Percentiles rank a stretch among this genome's conserved stretches.
Evolutionary conservation across 2,888 invertebrate species (phyloP).

Genomic region (Philereme vetulata): DNA sequence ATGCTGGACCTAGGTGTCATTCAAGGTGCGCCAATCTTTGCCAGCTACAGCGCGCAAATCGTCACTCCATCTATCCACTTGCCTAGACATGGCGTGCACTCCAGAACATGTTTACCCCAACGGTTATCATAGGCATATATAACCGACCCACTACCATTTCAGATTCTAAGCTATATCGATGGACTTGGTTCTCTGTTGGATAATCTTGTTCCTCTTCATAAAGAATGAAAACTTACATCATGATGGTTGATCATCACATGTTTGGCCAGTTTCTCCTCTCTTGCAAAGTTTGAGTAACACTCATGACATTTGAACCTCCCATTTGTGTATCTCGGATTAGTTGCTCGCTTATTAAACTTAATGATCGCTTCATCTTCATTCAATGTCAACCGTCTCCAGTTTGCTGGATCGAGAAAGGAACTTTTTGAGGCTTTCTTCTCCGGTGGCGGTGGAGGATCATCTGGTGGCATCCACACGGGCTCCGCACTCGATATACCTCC

Average conservation of each 20-base stretch:
- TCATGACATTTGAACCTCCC: slow-evolving; percentile 60
- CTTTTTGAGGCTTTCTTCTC: slow-evolving; percentile 33
- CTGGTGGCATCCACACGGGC: slow-evolving; percentile 33
- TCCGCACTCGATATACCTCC: slow-evolving; percentile 25
- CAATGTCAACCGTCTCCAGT: slow-evolving; percentile 63
- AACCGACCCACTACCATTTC: too few species aligned
- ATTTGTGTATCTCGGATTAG: slow-evolving; percentile 55
- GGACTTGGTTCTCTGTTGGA: too few species aligned
- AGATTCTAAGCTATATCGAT: too few species aligned
- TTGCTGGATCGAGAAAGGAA: slow-evolving; percentile 47
- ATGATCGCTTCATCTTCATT: slow-evolving; percentile 64
- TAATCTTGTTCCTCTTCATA: too few species aligned
- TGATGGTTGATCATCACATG: slow-evolving; percentile 60
- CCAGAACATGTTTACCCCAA: too few species aligned
- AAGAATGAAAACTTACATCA: slow-evolving; percentile 49
- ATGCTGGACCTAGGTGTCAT: too few species aligned
- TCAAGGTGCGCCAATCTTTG: too few species aligned
- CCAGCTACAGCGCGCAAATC: too few species aligned
- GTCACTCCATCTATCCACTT: too few species aligned
- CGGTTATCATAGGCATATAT: too few species aligned
- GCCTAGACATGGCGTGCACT: too few species aligned
- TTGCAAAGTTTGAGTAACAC: slow-evolving; percentile 66
- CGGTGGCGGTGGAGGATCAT: slow-evolving; percentile 22
- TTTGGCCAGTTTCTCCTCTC: slow-evolving; percentile 61
- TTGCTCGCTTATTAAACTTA: slow-evolving; percentile 55